Percentiles rank a stretch among this genome's conserved stretches.
phyloP scores from a whole-genome alignment of 2,113 vertebrate genomes.

The Grantiella picta region DNA sequence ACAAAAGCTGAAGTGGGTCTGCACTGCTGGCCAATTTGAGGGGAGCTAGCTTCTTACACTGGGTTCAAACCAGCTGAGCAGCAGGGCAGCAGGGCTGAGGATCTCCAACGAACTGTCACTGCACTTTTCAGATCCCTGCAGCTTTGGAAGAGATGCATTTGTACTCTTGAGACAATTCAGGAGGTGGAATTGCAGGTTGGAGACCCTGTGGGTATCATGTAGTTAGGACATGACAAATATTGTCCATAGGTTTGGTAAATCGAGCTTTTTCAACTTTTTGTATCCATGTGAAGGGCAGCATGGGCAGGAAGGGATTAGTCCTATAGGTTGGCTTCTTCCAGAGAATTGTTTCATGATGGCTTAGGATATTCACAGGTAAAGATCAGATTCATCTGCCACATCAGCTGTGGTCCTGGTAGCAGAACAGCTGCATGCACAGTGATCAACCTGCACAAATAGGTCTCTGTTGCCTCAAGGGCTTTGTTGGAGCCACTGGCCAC shows the following conservation, averaged over 20 bases:
- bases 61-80: neutral
- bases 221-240: neutral
- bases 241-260: neutral
- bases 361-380: neutral
- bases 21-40: neutral
- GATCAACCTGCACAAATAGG: neutral
- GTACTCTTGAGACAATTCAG: neutral
- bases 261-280: neutral
- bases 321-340: neutral
- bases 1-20: neutral
- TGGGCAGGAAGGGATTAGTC: neutral
- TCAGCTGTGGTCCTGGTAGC: neutral
- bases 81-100: neutral
- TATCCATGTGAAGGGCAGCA: neutral
- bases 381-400: neutral
- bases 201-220: neutral
- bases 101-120: neutral
- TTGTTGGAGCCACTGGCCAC: neutral
- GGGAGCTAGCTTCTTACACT: neutral
- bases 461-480: neutral
- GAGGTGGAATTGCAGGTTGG: neutral
- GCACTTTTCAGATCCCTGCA: neutral
- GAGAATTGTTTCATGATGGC: neutral
- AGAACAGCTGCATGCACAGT: neutral
- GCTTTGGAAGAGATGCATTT: neutral